These are phyloP conservation scores for Vanessa tameamea DNA, from an alignment of 1,140 invertebrate genomes.

Conservation along the genomic window DNA sequence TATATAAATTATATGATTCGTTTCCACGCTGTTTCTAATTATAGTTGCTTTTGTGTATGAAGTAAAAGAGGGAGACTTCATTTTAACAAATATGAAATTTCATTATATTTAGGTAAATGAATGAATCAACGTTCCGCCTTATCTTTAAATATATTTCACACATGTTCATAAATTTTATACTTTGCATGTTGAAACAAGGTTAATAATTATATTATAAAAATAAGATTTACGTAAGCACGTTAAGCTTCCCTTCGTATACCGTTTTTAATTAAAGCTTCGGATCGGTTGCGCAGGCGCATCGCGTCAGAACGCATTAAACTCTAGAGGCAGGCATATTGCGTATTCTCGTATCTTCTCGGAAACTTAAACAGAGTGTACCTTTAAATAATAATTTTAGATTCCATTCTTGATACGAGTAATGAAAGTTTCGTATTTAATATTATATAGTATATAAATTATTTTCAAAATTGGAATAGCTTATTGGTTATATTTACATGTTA, in stretches of 20 bases:
- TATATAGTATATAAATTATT: too few species aligned
- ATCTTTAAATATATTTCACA: too few species aligned
- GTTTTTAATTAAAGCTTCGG: constrained; percentile 50
- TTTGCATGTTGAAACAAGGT: constrained; percentile 20
- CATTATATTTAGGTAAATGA: too few species aligned
- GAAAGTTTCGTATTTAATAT: not conserved
- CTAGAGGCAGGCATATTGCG: constrained; percentile 18
- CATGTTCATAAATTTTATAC: not conserved
- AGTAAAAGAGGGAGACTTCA: too few species aligned
- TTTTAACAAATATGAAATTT: too few species aligned
- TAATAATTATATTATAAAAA: constrained; percentile 29
- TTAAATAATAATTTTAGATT: constrained; percentile 41
- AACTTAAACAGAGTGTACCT: constrained; percentile 10
- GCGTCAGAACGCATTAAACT: constrained; percentile 47
- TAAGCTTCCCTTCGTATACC: constrained; percentile 44
- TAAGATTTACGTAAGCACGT: constrained; percentile 33
- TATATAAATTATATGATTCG: too few species aligned
- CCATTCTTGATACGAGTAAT: constrained; percentile 32
- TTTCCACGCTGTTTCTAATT: too few species aligned
- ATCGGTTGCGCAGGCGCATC: constrained; percentile 33
- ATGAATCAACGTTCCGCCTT: too few species aligned
- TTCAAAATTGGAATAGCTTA: too few species aligned
- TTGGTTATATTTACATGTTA: too few species aligned
- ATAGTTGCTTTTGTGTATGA: too few species aligned
- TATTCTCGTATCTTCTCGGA: constrained; percentile 35